Conservation (phyloP, 2,797 vertebrate genomes). For the Pseudochromis fuscus region DNA sequence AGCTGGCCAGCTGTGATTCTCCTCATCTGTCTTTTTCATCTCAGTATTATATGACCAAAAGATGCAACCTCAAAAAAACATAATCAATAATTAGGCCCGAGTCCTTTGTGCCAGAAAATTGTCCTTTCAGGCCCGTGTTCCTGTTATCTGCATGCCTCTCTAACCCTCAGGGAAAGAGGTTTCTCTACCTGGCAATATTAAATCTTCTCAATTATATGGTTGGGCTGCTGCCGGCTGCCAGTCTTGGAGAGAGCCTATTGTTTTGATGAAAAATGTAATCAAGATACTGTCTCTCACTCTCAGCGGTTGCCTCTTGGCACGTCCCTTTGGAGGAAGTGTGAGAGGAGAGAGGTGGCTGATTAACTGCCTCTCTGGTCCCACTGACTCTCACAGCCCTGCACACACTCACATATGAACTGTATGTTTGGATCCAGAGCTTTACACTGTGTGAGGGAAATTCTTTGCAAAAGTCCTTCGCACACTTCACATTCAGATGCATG, state of each 20-base stretch:
- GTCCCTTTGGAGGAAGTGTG: constrained; percentile 39
- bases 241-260: constrained; percentile 57
- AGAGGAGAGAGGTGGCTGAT: constrained; percentile 52
- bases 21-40: constrained; percentile 6
- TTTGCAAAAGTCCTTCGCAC: too few species aligned
- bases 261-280: constrained; percentile 78
- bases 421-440: not conserved
- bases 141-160: constrained; percentile 47
- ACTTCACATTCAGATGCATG: not conserved
- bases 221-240: constrained; percentile 57
- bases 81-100: constrained; percentile 31
- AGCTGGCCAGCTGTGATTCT: not conserved
- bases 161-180: constrained; percentile 32
- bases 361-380: constrained; percentile 38
- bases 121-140: constrained; percentile 36
- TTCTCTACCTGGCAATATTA: constrained; percentile 65
- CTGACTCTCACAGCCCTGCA: constrained; percentile 8
- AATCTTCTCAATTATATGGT: constrained; percentile 69
- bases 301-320: constrained; percentile 49
- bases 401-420: not conserved
- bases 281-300: constrained; percentile 64
- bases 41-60: constrained; percentile 15
- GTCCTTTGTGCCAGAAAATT: constrained; percentile 48
- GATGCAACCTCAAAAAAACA: not conserved
- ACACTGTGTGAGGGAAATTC: too few species aligned